phyloP scores from a whole-genome alignment of 2,113 vertebrate genomes.

The Plectropomus leopardus region DNA sequence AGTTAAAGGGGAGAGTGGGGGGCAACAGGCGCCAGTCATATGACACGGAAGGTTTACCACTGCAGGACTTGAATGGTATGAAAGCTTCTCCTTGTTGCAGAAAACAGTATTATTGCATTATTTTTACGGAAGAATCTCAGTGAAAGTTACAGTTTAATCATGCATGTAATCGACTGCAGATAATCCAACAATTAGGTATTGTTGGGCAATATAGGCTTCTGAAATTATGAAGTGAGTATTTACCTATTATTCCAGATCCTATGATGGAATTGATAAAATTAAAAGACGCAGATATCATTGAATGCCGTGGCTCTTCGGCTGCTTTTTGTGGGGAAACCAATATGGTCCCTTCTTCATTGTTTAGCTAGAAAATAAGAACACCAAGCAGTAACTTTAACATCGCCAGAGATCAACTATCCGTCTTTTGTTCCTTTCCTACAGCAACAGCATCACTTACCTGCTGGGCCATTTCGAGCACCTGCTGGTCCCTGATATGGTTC shows the following conservation, averaged over 20 bases:
- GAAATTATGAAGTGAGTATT: neutral
- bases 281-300: constrained; percentile 88
- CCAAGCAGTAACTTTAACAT: neutral
- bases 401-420: neutral
- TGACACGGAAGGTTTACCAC: constrained; percentile 59
- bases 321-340: constrained; percentile 80
- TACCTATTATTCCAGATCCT: constrained; percentile 95
- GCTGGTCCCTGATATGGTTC: constrained; percentile 6
- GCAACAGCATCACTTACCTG: constrained; percentile 54
- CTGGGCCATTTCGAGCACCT: constrained; percentile 63
- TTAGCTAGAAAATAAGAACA: constrained; percentile 52
- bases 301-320: constrained; percentile 72
- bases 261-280: constrained; percentile 97
- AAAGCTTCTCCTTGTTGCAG: constrained; percentile 51
- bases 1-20: constrained; percentile 38
- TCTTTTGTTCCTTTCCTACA: neutral
- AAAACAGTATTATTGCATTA: neutral
- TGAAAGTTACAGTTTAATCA: neutral
- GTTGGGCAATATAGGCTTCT: neutral
- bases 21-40: constrained; percentile 75
- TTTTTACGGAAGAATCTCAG: neutral
- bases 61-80: constrained; percentile 27
- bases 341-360: constrained; percentile 79
- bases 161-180: neutral
- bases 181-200: too few species aligned